Evolutionary conservation across 2,113 vertebrate genomes (phyloP).

Genomic region (Istiophorus platypterus): DNA sequence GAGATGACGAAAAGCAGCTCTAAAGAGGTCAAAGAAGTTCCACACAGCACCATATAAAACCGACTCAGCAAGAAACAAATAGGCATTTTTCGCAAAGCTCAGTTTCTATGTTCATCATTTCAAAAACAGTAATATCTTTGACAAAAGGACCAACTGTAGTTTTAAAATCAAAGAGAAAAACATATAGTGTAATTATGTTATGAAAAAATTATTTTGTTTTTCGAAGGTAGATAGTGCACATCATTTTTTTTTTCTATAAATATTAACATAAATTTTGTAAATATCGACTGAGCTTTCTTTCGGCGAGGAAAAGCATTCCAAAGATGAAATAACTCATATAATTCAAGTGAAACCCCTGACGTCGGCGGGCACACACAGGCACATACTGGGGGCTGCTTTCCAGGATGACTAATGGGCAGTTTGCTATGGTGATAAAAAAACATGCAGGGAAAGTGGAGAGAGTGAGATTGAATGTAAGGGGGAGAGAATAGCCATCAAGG

Average conservation of each 20-base stretch:
- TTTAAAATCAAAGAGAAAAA: slow-evolving; percentile 14
- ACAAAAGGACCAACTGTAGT: neutral
- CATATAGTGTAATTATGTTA: neutral
- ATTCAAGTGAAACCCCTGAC: slow-evolving; percentile 32
- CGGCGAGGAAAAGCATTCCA: slow-evolving; percentile 6
- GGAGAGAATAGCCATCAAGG: slow-evolving; percentile 35
- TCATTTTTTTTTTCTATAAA: no score
- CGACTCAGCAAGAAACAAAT: no score
- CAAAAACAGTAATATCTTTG: neutral
- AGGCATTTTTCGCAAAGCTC: no score
- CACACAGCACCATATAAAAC: no score
- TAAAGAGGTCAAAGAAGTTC: no score
- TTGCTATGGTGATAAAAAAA: slow-evolving; percentile 55
- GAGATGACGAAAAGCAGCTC: no score
- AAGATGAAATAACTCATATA: slow-evolving; percentile 3
- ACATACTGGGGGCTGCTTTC: slow-evolving; percentile 14
- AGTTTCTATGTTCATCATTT: neutral
- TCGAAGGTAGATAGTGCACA: no score
- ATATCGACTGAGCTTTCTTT: slow-evolving; percentile 7
- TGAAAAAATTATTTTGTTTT: no score
- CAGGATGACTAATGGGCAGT: slow-evolving; percentile 62
- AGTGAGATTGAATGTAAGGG: slow-evolving; percentile 55
- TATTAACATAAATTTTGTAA: no score
- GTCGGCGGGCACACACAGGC: neutral
- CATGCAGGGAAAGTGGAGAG: slow-evolving; percentile 36